Evolutionary conservation across 2,113 vertebrate genomes (phyloP).

Genomic region (Microtus oregoni): DNA sequence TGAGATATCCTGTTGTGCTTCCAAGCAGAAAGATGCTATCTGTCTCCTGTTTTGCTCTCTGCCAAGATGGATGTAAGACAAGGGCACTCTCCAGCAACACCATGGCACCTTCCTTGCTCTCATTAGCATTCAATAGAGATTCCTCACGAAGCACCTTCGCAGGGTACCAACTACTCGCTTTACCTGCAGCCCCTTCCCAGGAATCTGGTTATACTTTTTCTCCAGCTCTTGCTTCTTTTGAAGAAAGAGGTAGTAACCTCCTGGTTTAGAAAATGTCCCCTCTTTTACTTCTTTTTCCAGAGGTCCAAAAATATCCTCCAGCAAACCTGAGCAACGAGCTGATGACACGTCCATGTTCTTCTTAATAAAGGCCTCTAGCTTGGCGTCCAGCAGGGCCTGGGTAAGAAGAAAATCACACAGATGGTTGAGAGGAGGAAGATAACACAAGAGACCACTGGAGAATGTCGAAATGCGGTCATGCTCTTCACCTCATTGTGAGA

Average conservation of each 20-base stretch:
- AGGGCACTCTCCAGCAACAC: neutral
- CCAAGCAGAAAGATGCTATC: neutral
- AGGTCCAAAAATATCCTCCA: conserved; percentile 66
- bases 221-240: conserved; percentile 46
- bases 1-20: neutral
- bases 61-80: neutral
- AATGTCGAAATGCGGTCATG: neutral
- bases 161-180: neutral
- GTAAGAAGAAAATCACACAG: neutral
- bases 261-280: conserved; percentile 61
- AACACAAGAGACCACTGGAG: too few relatives aligned
- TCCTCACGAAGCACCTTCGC: neutral
- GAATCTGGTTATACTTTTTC: conserved; percentile 41
- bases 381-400: conserved; percentile 56
- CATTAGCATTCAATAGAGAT: neutral
- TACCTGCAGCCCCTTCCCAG: conserved; percentile 79
- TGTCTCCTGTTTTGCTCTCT: neutral
- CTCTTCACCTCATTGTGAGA: neutral
- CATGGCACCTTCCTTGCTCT: neutral
- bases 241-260: conserved; percentile 56
- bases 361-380: conserved; percentile 42
- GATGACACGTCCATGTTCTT: conserved; percentile 62
- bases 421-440: neutral
- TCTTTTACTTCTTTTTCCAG: conserved; percentile 59
- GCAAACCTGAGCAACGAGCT: conserved; percentile 43